Base-by-base conservation (phyloP, 2,888 invertebrate genomes). In the Nymphalis polychloros region DNA sequence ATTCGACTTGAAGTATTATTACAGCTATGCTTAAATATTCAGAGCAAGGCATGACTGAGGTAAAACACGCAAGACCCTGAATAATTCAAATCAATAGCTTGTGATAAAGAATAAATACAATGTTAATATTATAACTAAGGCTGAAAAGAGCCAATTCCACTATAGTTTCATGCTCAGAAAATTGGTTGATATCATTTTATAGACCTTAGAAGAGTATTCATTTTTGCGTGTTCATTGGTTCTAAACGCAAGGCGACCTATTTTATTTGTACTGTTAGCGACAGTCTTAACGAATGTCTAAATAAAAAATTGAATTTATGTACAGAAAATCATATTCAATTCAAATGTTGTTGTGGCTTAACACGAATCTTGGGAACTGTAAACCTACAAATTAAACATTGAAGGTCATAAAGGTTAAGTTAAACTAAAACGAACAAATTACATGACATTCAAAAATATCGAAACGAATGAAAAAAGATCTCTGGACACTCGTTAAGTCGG, bases 51-150 rank as follows among this genome's bases (percentile, higher is more conserved):
- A 59, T 59, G 57, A 66, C 65, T 63, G 59, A 17, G 41, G 59
- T 41, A 41, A n/a, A 48, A 19, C 69, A 69, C 69, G 69, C 69
- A 46, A 67, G 60, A 63, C 63, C 67, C 63, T 70, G 62, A 67
- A 67, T 66, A 66, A 69, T 61, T 70, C 46, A 47, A 63, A 70
- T 70, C 69, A 63, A 70, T 70, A 70, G 27, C 59, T 49, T 50
- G 60, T 70, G 63, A 70, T 70, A 59, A 63, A 49, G 69, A 70
- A 63, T 55, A 55, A 70, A 67, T 67, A 70, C 53, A 8, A 57
- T 67, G 55, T 67, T 55, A 41, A 55, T 62, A 67, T 35, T 55
- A 61, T 47, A 60, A 52, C n/a, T 46, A n/a, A 47, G 53, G 17
- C 63, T 55, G 47, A 55, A 47, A 31, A 19, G 46, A 19, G 46